Evolutionary conservation across 2,797 vertebrate genomes (phyloP).

Genomic region (Syndactyla subalaris): DNA sequence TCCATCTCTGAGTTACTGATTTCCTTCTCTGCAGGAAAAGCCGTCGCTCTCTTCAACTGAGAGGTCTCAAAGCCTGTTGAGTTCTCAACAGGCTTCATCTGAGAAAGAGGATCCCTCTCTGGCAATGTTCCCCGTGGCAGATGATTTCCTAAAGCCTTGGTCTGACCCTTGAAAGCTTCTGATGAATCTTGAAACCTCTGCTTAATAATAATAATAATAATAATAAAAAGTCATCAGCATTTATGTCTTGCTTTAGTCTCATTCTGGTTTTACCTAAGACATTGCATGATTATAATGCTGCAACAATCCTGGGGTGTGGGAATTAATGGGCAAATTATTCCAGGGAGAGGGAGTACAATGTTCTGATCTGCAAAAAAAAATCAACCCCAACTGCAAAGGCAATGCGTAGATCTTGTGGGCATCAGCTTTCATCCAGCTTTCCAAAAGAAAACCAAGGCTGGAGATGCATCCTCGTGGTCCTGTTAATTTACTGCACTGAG

Average conservation of each 20-base stretch:
- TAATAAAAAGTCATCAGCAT: neutral
- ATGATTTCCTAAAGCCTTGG: neutral
- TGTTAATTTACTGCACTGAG: fast-evolving
- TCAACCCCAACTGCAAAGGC: neutral
- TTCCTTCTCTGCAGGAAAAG: neutral
- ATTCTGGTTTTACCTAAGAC: neutral
- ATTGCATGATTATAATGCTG: neutral
- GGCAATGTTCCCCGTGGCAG: neutral
- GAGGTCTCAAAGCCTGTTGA: fast-evolving
- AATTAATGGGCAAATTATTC: neutral
- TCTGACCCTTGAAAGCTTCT: neutral
- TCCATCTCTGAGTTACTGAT: neutral
- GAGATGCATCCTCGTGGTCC: neutral
- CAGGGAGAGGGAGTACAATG: neutral
- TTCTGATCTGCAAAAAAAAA: neutral
- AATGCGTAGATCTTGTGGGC: neutral
- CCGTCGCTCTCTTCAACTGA: neutral
- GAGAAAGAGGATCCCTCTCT: neutral
- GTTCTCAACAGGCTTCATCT: neutral
- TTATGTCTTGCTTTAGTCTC: neutral
- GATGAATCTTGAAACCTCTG: neutral
- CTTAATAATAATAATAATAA: neutral
- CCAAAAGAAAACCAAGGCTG: neutral
- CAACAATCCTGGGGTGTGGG: neutral
- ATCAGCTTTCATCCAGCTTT: neutral